A percentile compares a stretch with the other conserved stretches of the same genome.
Evolutionary conservation across 2,888 invertebrate genomes (phyloP).

Genomic region (Hemistola chrysoprasaria): DNA sequence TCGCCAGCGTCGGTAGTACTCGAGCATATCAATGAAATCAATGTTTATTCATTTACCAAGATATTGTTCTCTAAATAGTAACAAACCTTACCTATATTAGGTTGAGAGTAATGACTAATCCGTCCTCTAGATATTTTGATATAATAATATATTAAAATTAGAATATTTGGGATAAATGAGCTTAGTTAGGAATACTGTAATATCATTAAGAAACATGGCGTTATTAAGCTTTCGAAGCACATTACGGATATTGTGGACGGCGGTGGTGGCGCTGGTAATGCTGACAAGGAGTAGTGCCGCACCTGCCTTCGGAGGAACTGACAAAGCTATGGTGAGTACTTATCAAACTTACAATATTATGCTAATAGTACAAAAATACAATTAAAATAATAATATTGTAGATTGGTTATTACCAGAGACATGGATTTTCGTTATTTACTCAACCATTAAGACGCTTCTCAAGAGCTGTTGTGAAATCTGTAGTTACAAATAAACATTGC

Average conservation of each 20-base stretch:
- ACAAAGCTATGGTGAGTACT: slow-evolving; percentile 74
- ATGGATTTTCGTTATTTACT: too few species aligned
- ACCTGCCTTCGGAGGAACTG: slow-evolving; percentile 65
- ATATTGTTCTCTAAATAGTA: slow-evolving; percentile 48
- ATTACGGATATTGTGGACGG: slow-evolving; percentile 61
- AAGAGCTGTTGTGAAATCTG: too few species aligned
- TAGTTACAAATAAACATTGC: slow-evolving; percentile 2
- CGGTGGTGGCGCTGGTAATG: slow-evolving; percentile 52
- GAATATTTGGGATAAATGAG: slow-evolving; percentile 58
- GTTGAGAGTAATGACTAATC: slow-evolving; percentile 50
- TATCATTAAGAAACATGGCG: slow-evolving; percentile 58
- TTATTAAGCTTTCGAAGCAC: slow-evolving; percentile 55
- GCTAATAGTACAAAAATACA: too few species aligned
- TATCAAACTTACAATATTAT: neutral
- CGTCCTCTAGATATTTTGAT: slow-evolving; percentile 52
- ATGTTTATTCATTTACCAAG: slow-evolving; percentile 43
- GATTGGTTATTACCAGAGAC: too few species aligned
- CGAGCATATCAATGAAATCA: slow-evolving; percentile 48
- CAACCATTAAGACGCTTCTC: too few species aligned
- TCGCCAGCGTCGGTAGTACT: slow-evolving; percentile 40
- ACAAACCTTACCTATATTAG: slow-evolving; percentile 13
- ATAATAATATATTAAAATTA: slow-evolving; percentile 33
- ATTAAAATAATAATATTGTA: too few species aligned
- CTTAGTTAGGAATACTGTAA: slow-evolving; percentile 45
- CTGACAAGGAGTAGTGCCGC: slow-evolving; percentile 66